Percentiles rank a stretch among this genome's conserved stretches.
phyloP scores from a whole-genome alignment of 2,888 invertebrate species.

The Zygogramma bicolorata region DNA sequence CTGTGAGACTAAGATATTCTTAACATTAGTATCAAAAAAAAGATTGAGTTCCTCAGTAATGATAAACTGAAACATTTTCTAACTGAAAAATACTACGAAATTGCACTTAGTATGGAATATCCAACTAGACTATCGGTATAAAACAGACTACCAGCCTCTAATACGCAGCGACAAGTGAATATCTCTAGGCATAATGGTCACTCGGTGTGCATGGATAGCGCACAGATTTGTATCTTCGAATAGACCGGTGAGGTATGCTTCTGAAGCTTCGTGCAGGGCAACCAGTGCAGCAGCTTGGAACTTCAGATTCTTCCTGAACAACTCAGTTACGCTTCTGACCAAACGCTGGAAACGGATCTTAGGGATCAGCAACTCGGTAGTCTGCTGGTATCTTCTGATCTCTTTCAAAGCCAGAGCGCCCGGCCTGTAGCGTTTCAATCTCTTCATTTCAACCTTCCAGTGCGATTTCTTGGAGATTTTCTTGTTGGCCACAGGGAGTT shows the following conservation, averaged over 20 bases:
- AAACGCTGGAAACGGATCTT: constrained; percentile 89
- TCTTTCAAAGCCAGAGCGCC: constrained; percentile 93
- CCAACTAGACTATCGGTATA: no score
- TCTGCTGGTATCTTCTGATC: constrained; percentile 93
- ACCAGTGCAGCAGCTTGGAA: constrained; percentile 90
- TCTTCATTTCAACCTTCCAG: background rate
- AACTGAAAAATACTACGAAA: no score
- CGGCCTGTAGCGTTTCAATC: constrained; percentile 64
- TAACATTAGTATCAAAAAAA: no score
- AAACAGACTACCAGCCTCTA: constrained; percentile 72
- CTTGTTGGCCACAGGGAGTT: background rate
- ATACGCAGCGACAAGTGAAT: constrained; percentile 95
- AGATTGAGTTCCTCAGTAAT: no score
- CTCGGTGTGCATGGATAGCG: constrained; percentile 72
- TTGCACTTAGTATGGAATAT: no score
- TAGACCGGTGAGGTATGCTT: constrained; percentile 68
- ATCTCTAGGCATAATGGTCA: constrained; percentile 87
- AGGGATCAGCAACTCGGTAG: constrained; percentile 89
- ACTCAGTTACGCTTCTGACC: constrained; percentile 93
- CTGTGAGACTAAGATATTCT: no score
- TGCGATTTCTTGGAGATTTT: background rate
- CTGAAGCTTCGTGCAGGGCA: constrained; percentile 81
- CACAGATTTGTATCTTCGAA: constrained; percentile 41
- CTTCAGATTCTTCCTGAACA: constrained; percentile 91
- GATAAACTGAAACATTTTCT: no score